A percentile compares a stretch with the other conserved stretches of the same genome.
phyloP scores from a whole-genome alignment of 2,113 vertebrate genomes.

The Cromileptes altivelis region DNA sequence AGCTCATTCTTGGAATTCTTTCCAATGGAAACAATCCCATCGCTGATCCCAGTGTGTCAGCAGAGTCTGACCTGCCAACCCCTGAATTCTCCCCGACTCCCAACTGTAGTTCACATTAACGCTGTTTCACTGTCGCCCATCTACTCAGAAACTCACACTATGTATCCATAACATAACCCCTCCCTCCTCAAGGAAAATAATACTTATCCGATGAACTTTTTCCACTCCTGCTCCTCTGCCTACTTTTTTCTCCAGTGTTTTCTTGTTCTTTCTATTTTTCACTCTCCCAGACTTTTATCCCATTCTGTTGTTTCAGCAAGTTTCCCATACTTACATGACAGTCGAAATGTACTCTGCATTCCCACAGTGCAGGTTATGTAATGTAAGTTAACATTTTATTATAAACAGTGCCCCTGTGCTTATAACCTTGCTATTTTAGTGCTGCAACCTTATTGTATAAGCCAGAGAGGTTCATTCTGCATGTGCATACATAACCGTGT shows the following conservation, averaged over 20 bases:
- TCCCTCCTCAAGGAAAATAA: conserved; percentile 43
- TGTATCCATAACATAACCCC: conserved; percentile 48
- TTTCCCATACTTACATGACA: conserved; percentile 74
- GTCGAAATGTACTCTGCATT: conserved; percentile 59
- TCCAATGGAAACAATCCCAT: conserved; percentile 87
- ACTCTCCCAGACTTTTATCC: conserved; percentile 55
- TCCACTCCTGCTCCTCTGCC: conserved; percentile 36
- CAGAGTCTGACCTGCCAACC: conserved; percentile 77
- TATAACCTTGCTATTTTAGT: conserved; percentile 60
- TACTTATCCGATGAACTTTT: conserved; percentile 48
- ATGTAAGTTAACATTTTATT: conserved; percentile 59
- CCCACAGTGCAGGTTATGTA: conserved; percentile 70
- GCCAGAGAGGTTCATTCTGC: conserved; percentile 40
- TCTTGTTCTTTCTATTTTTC: conserved; percentile 63
- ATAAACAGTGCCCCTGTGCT: conserved; percentile 55
- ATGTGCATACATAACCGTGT: conserved; percentile 34
- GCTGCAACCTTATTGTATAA: conserved; percentile 38
- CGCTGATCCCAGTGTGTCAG: conserved; percentile 85
- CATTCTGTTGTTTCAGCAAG: conserved; percentile 73
- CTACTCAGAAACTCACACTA: conserved; percentile 56
- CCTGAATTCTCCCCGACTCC: conserved; percentile 66
- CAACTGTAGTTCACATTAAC: conserved; percentile 73
- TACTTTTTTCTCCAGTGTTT: conserved; percentile 35
- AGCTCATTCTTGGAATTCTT: conserved; percentile 87
- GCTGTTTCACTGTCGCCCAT: conserved; percentile 63